These are phyloP conservation scores for Mercenaria mercenaria DNA, from an alignment of 1,140 invertebrate genomes.

Conservation along the genomic window DNA sequence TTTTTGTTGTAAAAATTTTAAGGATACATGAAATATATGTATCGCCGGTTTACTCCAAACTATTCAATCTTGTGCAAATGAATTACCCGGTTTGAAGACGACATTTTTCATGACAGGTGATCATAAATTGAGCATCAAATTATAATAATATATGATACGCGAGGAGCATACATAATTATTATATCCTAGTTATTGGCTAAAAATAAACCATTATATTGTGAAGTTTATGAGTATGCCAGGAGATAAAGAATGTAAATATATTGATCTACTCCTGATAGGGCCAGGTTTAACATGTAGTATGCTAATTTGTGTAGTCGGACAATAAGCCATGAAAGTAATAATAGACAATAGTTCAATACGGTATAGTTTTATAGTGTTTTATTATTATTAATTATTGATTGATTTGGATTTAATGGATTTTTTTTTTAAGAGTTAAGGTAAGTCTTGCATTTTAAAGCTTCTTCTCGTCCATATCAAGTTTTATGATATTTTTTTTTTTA, in stretches of 20 bases:
- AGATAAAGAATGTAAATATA: neutral
- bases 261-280: neutral
- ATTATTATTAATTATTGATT: slow-evolving; percentile 17
- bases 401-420: neutral
- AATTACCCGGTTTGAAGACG: no score
- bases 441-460: no score
- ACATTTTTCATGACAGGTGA: no score
- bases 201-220: neutral
- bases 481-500: no score
- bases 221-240: neutral
- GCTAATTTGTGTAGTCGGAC: neutral
- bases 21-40: no score
- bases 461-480: no score
- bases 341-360: neutral
- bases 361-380: neutral
- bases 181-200: slow-evolving; percentile 4
- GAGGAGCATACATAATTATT: neutral
- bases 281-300: neutral
- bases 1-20: no score
- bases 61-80: no score
- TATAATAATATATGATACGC: neutral
- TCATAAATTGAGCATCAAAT: no score
- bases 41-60: no score
- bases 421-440: no score
- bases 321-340: neutral